Base-by-base conservation (phyloP, 2,113 vertebrate species). In the Leptobrachium leishanense region DNA sequence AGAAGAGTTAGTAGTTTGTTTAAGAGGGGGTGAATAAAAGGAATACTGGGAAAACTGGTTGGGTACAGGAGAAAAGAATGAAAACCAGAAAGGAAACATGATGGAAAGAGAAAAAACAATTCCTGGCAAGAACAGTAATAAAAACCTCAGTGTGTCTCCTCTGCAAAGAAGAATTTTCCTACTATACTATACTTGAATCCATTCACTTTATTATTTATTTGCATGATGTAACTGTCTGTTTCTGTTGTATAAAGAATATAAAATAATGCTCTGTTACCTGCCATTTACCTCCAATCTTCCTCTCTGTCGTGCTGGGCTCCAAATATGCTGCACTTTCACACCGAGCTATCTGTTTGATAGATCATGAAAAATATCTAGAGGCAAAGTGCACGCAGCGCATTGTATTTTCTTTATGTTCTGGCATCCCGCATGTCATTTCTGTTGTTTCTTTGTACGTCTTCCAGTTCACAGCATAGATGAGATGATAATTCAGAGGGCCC, bases 291-390 rank as follows among this genome's bases (percentile, higher is more conserved):
- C 62, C 46, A 70, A 50, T 54, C 1, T 0, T 20, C 64, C 0
- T 1, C 0, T 4, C 11, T 8, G 15, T 39, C 6, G 1, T 41
- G 55, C 57, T 3, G 67, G 31, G 10, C 46, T 40, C 5, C 10
- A 67, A 40, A 53, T 59, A 9, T 15, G 2, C 40, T 76, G 55
- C 15, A 8, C 31, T 2, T 84, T 79, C 65, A 80, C 46, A 84
- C 70, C 62, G 67, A 66, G 20, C 77, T 50, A 1, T 80, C 44
- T 82, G 0, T 9, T 54, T 77, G 80, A 73, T 50, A 79, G 84
- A 78, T 46, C 70, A 85, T 81, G 84, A 81, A 72, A 68, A 82
- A 83, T 53, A 9, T 79, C 82, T 83, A 72, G 44, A 74, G 84
- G 84, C 84, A 79, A 43, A 74, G 81, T 11, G 40, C 78, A 69